Conservation (phyloP, 2,888 invertebrate species). For the Polymixis flavicincta region DNA sequence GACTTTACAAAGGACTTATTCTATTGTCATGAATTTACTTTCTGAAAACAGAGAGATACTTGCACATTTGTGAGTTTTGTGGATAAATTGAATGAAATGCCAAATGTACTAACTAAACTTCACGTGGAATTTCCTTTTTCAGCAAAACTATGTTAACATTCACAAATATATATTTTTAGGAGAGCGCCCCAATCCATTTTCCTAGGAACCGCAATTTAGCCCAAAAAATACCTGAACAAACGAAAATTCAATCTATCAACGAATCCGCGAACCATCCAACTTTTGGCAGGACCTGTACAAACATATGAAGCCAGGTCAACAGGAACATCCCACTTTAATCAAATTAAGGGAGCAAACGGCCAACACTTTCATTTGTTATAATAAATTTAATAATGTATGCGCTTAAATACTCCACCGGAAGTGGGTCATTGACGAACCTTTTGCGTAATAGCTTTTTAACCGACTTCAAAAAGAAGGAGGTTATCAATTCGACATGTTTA, state of each 20-base stretch:
- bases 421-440: conserved; percentile 57
- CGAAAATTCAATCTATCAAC: conserved; percentile 33
- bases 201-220: conserved; percentile 5
- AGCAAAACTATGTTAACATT: conserved; percentile 8
- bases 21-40: conserved; percentile 1
- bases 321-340: conserved; percentile 62
- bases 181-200: conserved; percentile 7
- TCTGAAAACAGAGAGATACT: not conserved
- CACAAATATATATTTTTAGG: conserved; percentile 4
- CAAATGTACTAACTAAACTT: not conserved
- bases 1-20: not conserved
- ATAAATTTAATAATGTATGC: conserved; percentile 66
- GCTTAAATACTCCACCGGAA: conserved; percentile 55
- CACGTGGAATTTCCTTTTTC: not conserved
- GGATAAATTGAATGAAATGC: not conserved
- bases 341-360: conserved; percentile 63
- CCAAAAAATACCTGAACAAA: conserved; percentile 15
- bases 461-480: no score
- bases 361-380: conserved; percentile 61
- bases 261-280: conserved; percentile 5
- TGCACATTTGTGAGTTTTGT: not conserved
- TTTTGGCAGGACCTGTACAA: conserved; percentile 48
- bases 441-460: conserved; percentile 37
- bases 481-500: no score
- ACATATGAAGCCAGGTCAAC: conserved; percentile 52